A percentile compares a stretch with the other conserved stretches of the same genome.
These are phyloP conservation scores for Dendrocincla fuliginosa DNA, from an alignment of 2,797 vertebrate species.

Conservation along the genomic window DNA sequence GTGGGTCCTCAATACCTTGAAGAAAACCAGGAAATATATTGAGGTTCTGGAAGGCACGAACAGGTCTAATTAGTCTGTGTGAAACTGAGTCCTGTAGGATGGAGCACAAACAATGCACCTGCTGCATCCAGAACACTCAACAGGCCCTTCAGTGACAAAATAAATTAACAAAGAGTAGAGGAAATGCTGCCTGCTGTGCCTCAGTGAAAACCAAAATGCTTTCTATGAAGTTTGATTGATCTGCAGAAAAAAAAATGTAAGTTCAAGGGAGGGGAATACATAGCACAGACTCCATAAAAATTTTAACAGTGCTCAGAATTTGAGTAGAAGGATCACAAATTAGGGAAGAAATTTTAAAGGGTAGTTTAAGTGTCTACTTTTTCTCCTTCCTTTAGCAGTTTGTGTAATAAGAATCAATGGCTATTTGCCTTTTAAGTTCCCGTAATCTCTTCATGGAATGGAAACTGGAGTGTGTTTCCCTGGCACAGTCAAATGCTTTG, in stretches of 20 bases:
- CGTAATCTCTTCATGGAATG: not conserved
- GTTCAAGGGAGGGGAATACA: not conserved
- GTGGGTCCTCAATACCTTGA: not conserved
- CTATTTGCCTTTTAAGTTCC: slow-evolving; percentile 48
- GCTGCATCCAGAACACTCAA: not conserved
- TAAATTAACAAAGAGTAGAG: not conserved
- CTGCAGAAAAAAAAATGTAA: not conserved
- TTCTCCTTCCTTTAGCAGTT: slow-evolving; percentile 36
- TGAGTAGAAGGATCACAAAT: not conserved
- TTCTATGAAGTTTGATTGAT: not conserved
- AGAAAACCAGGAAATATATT: not conserved
- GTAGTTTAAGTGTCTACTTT: slow-evolving; percentile 14
- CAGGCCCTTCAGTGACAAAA: not conserved
- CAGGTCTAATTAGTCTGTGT: not conserved
- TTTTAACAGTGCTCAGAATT: not conserved
- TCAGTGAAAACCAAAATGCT: not conserved
- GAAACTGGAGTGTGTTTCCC: slow-evolving; percentile 19
- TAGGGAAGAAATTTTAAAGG: slow-evolving; percentile 1
- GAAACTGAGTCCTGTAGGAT: not conserved
- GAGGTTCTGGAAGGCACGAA: not conserved
- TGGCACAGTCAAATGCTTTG: not conserved
- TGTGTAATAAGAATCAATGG: slow-evolving; percentile 20
- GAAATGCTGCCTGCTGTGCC: not conserved
- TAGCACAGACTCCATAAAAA: not conserved
- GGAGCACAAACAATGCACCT: not conserved